Evolutionary conservation across 2,113 vertebrate species (phyloP), one percentile per base, ranked within the genome.

Genomic region (Perccottus glenii): DNA sequence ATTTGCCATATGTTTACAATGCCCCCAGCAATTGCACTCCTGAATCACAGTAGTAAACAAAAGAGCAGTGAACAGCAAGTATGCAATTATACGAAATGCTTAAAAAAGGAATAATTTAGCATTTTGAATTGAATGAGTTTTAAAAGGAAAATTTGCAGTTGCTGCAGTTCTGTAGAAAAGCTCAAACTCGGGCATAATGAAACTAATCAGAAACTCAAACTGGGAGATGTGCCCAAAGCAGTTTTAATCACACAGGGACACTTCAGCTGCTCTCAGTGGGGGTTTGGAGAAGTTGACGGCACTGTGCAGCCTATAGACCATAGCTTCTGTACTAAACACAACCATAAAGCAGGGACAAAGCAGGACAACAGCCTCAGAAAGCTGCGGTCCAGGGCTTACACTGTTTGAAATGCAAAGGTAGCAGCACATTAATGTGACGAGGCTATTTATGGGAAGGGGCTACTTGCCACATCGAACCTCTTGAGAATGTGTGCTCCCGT

Each of bases 401-500:
- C 60, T 46, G 85, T 19, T 85, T 86, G 83, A 93, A 91, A 92
- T 91, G 91, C 91, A 86, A 86, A 85, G 56, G 85, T 84, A 89
- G 74, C 89, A 81, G 87, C 75, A 88, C 88, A 64, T 84, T 64
- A 47, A 77, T 64, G 80, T 78, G 90, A 90, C 80, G 86, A 87
- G 91, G 92, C 84, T 75, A 87, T 88, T 85, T 84, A 73, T 63
- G 55, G 70, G 60, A 74, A 58, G 45, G 43, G 56, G 60, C 81
- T 93, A 93, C 93, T 93, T 93, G 92, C 93, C 93, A 93, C 91
- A 90, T 90, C 91, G 88, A 88, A 92, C 92, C 92, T 92, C 81
- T 86, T 89, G 84, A 90, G 91, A 88, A 90, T 91, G 88, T 86
- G 87, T 85, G 89, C 78, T 85, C 86, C 90, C 88, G 78, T 86